phyloP scores from a whole-genome alignment of 2,797 vertebrate species.

The Phataginus tricuspis region DNA sequence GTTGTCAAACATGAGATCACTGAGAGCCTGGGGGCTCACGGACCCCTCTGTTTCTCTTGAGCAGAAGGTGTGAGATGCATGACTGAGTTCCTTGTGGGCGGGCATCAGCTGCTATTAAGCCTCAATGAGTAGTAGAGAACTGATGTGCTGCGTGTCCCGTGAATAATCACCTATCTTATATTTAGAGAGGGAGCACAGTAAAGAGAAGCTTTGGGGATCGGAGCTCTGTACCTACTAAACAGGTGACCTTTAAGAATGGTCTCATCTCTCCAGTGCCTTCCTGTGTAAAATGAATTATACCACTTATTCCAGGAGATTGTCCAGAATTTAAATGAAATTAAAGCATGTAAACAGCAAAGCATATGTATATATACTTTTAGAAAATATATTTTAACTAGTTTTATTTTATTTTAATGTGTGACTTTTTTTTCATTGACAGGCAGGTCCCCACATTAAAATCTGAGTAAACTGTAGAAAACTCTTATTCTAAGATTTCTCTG shows the following conservation, averaged over 20 bases:
- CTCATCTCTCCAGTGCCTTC: neutral
- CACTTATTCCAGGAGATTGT: neutral
- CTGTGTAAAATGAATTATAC: neutral
- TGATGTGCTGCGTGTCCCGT: neutral
- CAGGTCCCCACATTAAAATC: neutral
- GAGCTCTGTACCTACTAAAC: neutral
- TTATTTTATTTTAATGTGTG: neutral
- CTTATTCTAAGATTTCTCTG: neutral
- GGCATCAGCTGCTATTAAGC: neutral
- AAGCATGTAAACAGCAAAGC: neutral
- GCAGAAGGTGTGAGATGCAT: neutral
- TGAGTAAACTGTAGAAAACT: neutral
- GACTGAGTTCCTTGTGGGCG: neutral
- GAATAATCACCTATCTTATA: neutral
- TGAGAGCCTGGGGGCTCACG: neutral
- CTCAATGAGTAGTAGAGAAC: neutral
- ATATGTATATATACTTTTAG: neutral
- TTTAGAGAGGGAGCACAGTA: neutral
- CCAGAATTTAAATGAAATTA: neutral
- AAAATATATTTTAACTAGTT: neutral
- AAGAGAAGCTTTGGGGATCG: neutral
- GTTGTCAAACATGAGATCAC: neutral
- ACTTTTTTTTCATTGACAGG: neutral
- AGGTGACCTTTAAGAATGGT: neutral
- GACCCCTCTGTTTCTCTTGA: neutral